These are phyloP conservation scores for Myotis findleyi DNA, from an alignment of 2,797 vertebrate species.

Conservation along the genomic window DNA sequence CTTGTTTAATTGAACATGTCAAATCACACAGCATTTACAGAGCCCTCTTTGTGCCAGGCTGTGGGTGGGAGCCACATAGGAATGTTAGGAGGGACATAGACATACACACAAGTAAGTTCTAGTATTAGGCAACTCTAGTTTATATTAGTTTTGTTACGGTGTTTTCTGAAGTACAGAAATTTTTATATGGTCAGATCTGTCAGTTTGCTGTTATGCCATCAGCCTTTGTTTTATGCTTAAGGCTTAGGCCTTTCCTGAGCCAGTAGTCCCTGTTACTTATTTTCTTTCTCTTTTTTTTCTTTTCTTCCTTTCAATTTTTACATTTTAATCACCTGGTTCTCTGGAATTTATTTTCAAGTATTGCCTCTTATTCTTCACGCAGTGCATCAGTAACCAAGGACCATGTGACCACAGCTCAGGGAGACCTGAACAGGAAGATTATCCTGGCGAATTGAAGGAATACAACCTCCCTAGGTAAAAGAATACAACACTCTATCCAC, in stretches of 20 bases:
- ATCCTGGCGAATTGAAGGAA: not conserved
- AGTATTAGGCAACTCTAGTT: not conserved
- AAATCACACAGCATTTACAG: not conserved
- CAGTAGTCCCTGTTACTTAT: not conserved
- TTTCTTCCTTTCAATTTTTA: not conserved
- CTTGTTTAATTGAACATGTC: not conserved
- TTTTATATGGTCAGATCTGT: not conserved
- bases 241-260: not conserved
- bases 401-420: not conserved
- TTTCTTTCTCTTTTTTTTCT: not conserved
- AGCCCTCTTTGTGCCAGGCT: not conserved
- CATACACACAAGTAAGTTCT: not conserved
- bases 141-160: not conserved
- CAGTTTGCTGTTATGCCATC: not conserved
- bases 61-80: not conserved
- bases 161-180: not conserved
- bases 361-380: constrained; percentile 29
- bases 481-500: too few species aligned
- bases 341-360: constrained; percentile 43
- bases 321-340: constrained; percentile 16
- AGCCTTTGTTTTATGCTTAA: constrained; percentile 17
- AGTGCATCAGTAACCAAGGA: not conserved
- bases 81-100: not conserved
- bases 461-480: not conserved
- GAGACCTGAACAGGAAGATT: not conserved